Percentiles rank a stretch among this genome's conserved stretches.
These are phyloP conservation scores for human (Homo sapiens) DNA, from an alignment of 2,113 vertebrate genomes.

Conservation along the genomic window GRCh38 chr14:20895501-20896000, in stretches of 20 bases:
- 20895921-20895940: background rate
- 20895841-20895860: background rate
- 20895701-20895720: too few relatives aligned
- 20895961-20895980: background rate
- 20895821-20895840: background rate
- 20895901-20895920: background rate
- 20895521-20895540: too few relatives aligned
- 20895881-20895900: background rate
- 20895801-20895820: background rate
- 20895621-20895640: too few relatives aligned
- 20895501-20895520: too few relatives aligned
- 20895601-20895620: too few relatives aligned
- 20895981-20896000: background rate
- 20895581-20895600: too few relatives aligned
- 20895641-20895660: too few relatives aligned
- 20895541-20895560: too few relatives aligned
- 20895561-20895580: fast-evolving
- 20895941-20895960: background rate
- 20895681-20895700: too few relatives aligned
- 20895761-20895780: too few relatives aligned
- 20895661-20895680: too few relatives aligned
- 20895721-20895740: too few relatives aligned
- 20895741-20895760: fast-evolving
- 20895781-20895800: background rate
- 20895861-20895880: background rate